Base-by-base conservation (phyloP, 2,888 invertebrate species). In the Gryllus longicercus region DNA sequence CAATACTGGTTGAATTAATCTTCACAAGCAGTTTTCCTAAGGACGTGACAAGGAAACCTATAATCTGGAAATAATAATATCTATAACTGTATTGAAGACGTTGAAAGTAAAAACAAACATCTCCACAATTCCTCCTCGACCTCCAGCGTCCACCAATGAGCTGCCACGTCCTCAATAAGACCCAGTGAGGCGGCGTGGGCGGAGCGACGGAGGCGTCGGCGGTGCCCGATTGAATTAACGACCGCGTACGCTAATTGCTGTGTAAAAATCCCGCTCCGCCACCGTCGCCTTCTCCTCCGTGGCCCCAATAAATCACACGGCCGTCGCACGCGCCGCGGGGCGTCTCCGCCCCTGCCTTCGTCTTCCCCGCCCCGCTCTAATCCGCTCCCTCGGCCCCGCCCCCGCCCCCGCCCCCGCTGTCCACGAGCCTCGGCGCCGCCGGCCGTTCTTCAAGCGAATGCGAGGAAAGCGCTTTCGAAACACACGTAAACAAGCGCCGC, bases 191-290 rank as follows among this genome's bases (percentile, higher is more conserved):
- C 8, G 63, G 63, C 4, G 63, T 18, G n/a, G 16, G 63, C 63
- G 63, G 14, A 18, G 11, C 63, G 16, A 0, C 63, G 14, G 16
- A 18, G 63, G 16, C 4, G 63, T 14, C 11, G 16, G 63, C 16
- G 63, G 63, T n/a, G n/a, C 63, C n/a, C 63, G n/a, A 63, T 63
- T 63, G 63, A 63, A 63, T 63, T 63, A 63, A 63, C 63, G 63
- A 16, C 63, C 63, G 63, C 63, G 63, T 63, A 63, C 63, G 63
- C 63, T 63, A 63, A 63, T 63, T 63, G 63, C 63, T 63, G 63
- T 63, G 63, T 63, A 63, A 63, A 63, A 63, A 63, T 63, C 63
- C 63, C n/a, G n/a, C 63, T 10, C 63, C 63, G 14, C 63, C 63
- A 16, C 63, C 63, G 63, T 14, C n/a, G 63, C 63, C 63, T 21